Conservation (phyloP, 2,797 vertebrate genomes). For the Pseudochromis fuscus region DNA sequence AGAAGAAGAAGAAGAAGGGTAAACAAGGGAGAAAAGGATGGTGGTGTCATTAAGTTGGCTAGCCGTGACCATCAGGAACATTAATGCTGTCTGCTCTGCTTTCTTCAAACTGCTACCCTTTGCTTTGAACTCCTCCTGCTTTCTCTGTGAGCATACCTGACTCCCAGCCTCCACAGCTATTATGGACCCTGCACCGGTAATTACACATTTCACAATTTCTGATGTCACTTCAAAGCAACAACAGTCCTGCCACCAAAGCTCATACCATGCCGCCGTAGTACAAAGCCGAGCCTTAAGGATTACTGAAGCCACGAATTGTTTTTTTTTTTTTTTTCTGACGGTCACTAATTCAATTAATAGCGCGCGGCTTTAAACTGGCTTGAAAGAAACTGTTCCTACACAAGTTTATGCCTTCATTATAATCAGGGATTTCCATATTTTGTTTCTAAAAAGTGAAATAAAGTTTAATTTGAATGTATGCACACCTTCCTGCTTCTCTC, state of each 20-base stretch:
- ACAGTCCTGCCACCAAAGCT: conserved; percentile 69
- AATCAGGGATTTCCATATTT: conserved; percentile 49
- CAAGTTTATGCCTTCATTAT: conserved; percentile 40
- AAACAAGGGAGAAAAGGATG: conserved; percentile 70
- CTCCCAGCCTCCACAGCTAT: conserved; percentile 74
- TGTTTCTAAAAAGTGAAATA: conserved; percentile 48
- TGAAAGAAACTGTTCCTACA: conserved; percentile 72
- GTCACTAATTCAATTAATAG: conserved; percentile 86
- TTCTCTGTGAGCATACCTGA: conserved; percentile 75
- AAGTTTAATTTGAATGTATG: conserved; percentile 44
- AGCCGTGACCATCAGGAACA: conserved; percentile 76
- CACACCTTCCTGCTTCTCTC: background rate
- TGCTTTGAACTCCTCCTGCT: conserved; percentile 80
- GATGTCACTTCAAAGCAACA: conserved; percentile 85
- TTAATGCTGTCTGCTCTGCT: conserved; percentile 74
- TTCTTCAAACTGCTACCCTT: conserved; percentile 75
- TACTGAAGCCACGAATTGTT: conserved; percentile 78
- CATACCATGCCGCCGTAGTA: conserved; percentile 51
- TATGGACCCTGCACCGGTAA: conserved; percentile 80
- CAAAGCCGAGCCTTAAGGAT: conserved; percentile 81
- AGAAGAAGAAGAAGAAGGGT: conserved; percentile 43
- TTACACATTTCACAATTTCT: conserved; percentile 82
- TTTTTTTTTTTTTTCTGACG: conserved; percentile 69
- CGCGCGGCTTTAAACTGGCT: conserved; percentile 67
- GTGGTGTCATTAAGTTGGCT: conserved; percentile 75